A percentile compares a stretch with the other conserved stretches of the same genome.
phyloP scores from a whole-genome alignment of 2,888 invertebrate genomes.

The Elegia similella region DNA sequence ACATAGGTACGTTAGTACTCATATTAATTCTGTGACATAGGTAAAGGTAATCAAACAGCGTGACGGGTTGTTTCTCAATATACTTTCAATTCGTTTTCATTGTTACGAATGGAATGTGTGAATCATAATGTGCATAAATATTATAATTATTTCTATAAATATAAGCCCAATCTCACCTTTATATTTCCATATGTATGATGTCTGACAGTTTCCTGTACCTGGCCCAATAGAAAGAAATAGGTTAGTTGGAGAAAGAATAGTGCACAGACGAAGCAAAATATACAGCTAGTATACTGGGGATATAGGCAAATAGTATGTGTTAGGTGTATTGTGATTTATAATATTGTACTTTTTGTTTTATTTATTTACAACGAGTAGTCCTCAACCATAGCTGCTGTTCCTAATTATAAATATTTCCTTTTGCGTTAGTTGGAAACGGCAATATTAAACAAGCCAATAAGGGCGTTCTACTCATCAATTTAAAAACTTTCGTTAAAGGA shows the following conservation, averaged over 20 bases:
- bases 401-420: no score
- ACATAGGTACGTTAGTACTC: no score
- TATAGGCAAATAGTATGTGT: not conserved
- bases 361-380: conserved; percentile 1
- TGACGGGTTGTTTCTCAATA: no score
- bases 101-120: no score
- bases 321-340: not conserved
- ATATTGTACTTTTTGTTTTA: not conserved
- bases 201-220: conserved; percentile 87
- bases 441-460: no score
- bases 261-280: conserved; percentile 35
- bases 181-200: conserved; percentile 87
- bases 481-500: no score
- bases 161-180: conserved; percentile 81
- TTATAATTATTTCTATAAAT: not conserved
- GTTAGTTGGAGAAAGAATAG: conserved; percentile 70
- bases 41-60: no score
- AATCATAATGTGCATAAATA: no score
- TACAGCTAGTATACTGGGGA: conserved; percentile 5
- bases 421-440: no score
- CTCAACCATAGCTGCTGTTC: conserved; percentile 3
- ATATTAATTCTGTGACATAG: no score
- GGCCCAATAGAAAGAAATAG: conserved; percentile 79
- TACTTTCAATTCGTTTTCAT: no score
- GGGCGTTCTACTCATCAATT: no score